A percentile compares a stretch with the other conserved stretches of the same genome.
Conservation (phyloP, 2,888 invertebrate genomes). For the Nephrocerus scutellatus region DNA sequence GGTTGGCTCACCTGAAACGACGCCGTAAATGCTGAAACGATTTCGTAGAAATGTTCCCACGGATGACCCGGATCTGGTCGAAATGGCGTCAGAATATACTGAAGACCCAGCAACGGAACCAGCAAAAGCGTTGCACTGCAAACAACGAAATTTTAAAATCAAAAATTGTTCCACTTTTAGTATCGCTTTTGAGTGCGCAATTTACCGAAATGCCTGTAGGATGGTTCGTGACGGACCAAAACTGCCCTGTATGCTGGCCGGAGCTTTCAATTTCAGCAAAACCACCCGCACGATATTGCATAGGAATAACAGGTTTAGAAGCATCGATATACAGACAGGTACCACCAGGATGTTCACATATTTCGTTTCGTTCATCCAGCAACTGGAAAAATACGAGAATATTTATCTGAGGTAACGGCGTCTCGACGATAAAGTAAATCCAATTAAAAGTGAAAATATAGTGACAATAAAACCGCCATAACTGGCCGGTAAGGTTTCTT, state of each 20-base stretch:
- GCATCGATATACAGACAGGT: slow-evolving; percentile 71
- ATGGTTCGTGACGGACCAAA: slow-evolving; percentile 64
- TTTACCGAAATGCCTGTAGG: slow-evolving; percentile 65
- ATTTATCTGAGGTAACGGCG: not conserved
- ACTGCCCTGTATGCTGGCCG: slow-evolving; percentile 56
- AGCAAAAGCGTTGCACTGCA: slow-evolving; percentile 76
- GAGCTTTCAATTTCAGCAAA: slow-evolving; percentile 69
- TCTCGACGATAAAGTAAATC: too few species aligned
- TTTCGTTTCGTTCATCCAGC: slow-evolving; percentile 69
- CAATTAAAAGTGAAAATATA: too few species aligned
- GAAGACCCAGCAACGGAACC: slow-evolving; percentile 84
- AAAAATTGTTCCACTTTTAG: not conserved
- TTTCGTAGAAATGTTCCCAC: slow-evolving; percentile 74
- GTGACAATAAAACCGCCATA: too few species aligned
- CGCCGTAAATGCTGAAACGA: slow-evolving; percentile 76
- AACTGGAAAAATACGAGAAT: slow-evolving; percentile 47
- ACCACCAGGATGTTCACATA: slow-evolving; percentile 69
- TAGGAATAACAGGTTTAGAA: slow-evolving; percentile 76
- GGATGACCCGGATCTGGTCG: slow-evolving; percentile 63
- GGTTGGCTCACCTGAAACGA: slow-evolving; percentile 80
- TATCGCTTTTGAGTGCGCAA: not conserved
- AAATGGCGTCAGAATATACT: slow-evolving; percentile 83
- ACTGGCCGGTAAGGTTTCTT: too few species aligned
- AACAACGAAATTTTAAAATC: slow-evolving; percentile 4
- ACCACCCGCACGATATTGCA: slow-evolving; percentile 86